Evolutionary conservation across 2,113 vertebrate genomes (phyloP).

Genomic region (Cathartes aura): DNA sequence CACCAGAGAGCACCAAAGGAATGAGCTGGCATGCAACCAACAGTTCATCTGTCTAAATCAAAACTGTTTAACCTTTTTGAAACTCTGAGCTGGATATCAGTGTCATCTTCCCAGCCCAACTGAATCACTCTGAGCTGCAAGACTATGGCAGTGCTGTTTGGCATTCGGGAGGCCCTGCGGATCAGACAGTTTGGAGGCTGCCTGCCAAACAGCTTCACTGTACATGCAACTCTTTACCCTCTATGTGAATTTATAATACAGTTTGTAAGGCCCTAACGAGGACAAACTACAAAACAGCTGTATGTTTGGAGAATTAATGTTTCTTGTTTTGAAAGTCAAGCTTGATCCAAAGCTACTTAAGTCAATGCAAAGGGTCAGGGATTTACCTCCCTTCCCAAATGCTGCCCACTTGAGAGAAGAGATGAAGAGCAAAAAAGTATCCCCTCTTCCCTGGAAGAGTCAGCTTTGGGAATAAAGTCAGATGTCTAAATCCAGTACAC

Average conservation of each 20-base stretch:
- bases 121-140: background rate
- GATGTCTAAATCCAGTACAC: background rate
- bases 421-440: background rate
- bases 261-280: background rate
- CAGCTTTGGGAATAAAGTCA: background rate
- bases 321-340: background rate
- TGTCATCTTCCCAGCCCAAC: background rate
- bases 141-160: background rate
- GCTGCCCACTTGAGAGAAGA: background rate
- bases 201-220: background rate
- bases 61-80: background rate
- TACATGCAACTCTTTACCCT: background rate
- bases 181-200: background rate
- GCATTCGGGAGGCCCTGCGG: rapidly evolving
- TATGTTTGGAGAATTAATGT: background rate
- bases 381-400: background rate
- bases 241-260: background rate
- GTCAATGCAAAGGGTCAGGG: background rate
- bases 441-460: background rate
- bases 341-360: background rate
- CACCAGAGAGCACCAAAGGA: background rate
- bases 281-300: background rate
- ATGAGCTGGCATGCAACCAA: background rate
- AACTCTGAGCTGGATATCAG: background rate
- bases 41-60: background rate